Base-by-base conservation (phyloP, 53 echinoderm and acorn worm species). In the Mesocentrotus franciscanus region DNA sequence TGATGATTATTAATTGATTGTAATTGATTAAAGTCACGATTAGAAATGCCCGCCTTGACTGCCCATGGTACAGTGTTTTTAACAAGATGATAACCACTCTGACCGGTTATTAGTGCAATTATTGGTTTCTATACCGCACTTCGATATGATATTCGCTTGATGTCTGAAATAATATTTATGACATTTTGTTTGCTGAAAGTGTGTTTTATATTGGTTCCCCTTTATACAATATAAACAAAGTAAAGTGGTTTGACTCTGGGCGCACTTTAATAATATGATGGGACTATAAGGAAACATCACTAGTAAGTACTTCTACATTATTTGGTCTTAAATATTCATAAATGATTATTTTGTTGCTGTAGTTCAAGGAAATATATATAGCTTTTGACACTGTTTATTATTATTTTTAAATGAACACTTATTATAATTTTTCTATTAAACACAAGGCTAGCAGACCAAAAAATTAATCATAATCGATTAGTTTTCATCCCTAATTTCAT, bases 1-100 rank as follows among this genome's bases (percentile, higher is more conserved):
- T 72, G 71, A 66, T 92, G 92, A 92, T 74, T 92, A 11, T 9
- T 92, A 92, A 92, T 72, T 92, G 92, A 92, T 92, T 92, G 74
- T 26, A 74, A 64, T 91, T 91, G 91, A 91, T 91, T 91, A 91
- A 17, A 91, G 58, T 42, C 59, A 58, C 42, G 56, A 87, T 87
- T 26, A 57, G 0, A 84, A 56, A 57, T 87, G 59, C 13, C 20
- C 26, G 59, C 57, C 58, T n/a, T 22, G 57, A 55, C 2, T 16
- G 56, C 22, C 14, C 57, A n/a, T 7, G 58, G 56, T 87, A 87
- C 13, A 87, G 2, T 2, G 56, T 26, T 85, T 85, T 85, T 1
- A 58, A 55, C 58, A 58, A 59, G 87, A 58, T 58, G n/a, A 87
- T 3, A 58, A 74, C 11, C 14, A 29, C 29, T 10, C 36, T 81